Percentiles rank a stretch among this genome's conserved stretches.
These are phyloP conservation scores for Bombus terrestris DNA, from an alignment of 1,140 invertebrate species.

Conservation along the genomic window DNA sequence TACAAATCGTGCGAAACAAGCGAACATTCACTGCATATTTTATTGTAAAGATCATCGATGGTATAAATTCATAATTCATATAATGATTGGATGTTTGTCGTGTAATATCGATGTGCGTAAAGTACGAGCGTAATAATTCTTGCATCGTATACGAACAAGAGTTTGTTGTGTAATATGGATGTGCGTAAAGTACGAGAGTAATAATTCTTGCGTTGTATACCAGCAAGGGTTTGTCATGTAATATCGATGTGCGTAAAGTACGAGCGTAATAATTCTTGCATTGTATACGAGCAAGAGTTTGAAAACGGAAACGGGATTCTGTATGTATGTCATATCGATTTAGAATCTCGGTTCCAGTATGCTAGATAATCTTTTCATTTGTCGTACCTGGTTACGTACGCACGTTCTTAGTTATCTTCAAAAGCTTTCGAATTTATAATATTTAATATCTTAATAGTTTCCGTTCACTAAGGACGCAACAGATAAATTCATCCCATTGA, in stretches of 20 bases:
- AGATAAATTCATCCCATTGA: not conserved
- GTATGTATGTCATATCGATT: not conserved
- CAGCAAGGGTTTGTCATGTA: not conserved
- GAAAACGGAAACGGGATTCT: not conserved
- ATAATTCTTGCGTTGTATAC: constrained; percentile 26
- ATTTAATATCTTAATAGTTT: not conserved
- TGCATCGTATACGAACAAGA: constrained; percentile 26
- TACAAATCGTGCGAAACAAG: constrained; percentile 5
- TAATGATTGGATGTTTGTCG: constrained; percentile 25
- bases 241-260: not conserved
- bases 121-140: not conserved
- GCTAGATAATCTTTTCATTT: constrained; percentile 23
- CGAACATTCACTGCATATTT: not conserved
- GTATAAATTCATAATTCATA: constrained; percentile 23
- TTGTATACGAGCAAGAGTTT: constrained; percentile 8
- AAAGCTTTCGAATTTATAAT: not conserved
- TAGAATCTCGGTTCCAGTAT: not conserved
- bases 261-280: constrained; percentile 12
- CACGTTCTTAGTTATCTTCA: not conserved
- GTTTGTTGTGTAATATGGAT: not conserved
- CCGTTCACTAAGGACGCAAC: not conserved
- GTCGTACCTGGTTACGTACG: not conserved
- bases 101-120: constrained; percentile 4
- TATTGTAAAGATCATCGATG: constrained; percentile 12
- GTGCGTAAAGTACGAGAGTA: not conserved